Conservation (phyloP, 2,888 invertebrate species). For the Helleia helle region DNA sequence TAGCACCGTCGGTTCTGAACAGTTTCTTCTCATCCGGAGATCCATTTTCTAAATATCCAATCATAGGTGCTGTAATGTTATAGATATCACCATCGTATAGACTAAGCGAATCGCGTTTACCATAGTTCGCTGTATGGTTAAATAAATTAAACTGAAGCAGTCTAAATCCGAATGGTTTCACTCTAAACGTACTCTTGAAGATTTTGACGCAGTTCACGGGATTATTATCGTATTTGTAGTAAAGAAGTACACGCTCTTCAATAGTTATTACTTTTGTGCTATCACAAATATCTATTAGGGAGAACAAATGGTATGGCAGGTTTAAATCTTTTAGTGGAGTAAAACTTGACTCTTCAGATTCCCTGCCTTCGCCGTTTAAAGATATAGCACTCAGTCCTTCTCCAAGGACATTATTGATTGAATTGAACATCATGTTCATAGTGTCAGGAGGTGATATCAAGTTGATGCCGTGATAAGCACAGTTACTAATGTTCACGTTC, state of each 20-base stretch:
- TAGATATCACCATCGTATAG: slow-evolving; percentile 95
- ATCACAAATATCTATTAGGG: slow-evolving; percentile 96
- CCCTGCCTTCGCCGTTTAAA: slow-evolving; percentile 93
- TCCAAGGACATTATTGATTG: slow-evolving; percentile 87
- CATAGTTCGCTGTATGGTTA: slow-evolving; percentile 87
- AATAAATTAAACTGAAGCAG: slow-evolving; percentile 93
- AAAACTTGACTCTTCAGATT: slow-evolving; percentile 91
- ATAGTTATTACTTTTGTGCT: slow-evolving; percentile 92
- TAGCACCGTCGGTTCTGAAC: slow-evolving; percentile 83
- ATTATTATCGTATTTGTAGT: slow-evolving; percentile 97
- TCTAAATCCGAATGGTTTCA: slow-evolving; percentile 92
- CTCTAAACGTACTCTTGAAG: slow-evolving; percentile 88
- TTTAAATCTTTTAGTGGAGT: slow-evolving; percentile 86
- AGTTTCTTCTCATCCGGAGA: slow-evolving; percentile 82
- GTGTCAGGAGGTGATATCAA: slow-evolving; percentile 90
- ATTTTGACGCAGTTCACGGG: slow-evolving; percentile 98
- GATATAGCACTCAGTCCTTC: slow-evolving; percentile 92
- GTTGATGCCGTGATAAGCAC: slow-evolving; percentile 94
- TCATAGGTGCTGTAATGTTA: slow-evolving; percentile 82
- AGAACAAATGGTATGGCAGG: slow-evolving; percentile 93
- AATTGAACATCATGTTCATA: slow-evolving; percentile 82
- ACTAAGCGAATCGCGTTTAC: slow-evolving; percentile 87
- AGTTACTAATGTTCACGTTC: slow-evolving; percentile 86
- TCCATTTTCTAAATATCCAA: slow-evolving; percentile 82
- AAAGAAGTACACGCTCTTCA: slow-evolving; percentile 91